Evolutionary conservation across 2,888 invertebrate species (phyloP).

Genomic region (Oxystoma pomonae): DNA sequence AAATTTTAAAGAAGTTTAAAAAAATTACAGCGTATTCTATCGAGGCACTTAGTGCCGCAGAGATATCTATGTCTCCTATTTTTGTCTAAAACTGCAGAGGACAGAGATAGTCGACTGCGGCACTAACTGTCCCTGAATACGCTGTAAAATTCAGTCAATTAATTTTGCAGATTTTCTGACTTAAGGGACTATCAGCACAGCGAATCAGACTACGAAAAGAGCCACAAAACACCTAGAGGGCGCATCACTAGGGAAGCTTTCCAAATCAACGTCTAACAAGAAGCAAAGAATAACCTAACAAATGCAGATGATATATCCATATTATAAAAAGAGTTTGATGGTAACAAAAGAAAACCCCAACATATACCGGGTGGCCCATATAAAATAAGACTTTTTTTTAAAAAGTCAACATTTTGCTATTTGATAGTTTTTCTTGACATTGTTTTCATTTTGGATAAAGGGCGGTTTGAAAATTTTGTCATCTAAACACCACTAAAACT

Average conservation of each 20-base stretch:
- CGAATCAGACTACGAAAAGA: conserved; percentile 49
- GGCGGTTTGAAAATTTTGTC: too few relatives aligned
- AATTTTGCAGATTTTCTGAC: conserved; percentile 69
- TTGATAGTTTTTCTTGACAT: too few relatives aligned
- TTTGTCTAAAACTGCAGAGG: background rate
- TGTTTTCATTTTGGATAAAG: too few relatives aligned
- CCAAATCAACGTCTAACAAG: conserved; percentile 71
- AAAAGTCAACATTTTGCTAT: too few relatives aligned
- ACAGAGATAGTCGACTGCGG: background rate
- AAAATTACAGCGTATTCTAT: background rate
- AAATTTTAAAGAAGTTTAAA: too few relatives aligned
- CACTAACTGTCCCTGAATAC: background rate
- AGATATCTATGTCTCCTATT: background rate
- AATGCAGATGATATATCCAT: background rate
- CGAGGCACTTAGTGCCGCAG: background rate
- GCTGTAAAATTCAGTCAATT: too few relatives aligned
- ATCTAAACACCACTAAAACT: too few relatives aligned
- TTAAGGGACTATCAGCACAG: conserved; percentile 34
- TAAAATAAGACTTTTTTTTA: too few relatives aligned
- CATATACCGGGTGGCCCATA: too few relatives aligned
- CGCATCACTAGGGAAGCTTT: conserved; percentile 62
- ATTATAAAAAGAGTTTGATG: too few relatives aligned
- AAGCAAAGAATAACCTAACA: too few relatives aligned
- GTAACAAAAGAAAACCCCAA: too few relatives aligned
- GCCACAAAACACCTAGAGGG: conserved; percentile 44